These are phyloP conservation scores for Drosophila tristis DNA, from an alignment of 1,140 invertebrate genomes.

Conservation along the genomic window DNA sequence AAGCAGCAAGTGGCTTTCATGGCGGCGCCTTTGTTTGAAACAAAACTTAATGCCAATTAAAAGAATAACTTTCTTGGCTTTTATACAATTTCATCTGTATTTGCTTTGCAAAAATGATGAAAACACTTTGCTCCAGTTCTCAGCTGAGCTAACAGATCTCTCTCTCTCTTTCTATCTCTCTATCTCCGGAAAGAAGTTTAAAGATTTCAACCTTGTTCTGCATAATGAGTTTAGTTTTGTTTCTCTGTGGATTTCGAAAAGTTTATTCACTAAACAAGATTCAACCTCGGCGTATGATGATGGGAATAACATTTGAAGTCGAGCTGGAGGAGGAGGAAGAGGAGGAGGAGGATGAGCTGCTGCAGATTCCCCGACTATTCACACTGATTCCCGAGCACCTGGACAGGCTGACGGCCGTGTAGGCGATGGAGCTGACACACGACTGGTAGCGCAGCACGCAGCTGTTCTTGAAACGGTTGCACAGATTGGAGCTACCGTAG, in stretches of 20 bases:
- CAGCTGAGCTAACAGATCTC: constrained; percentile 25
- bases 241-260: constrained; percentile 5
- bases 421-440: constrained; percentile 28
- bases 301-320: constrained; percentile 31
- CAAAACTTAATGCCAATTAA: too few species aligned
- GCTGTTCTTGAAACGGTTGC: constrained; percentile 58
- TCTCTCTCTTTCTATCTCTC: too few species aligned
- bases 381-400: constrained; percentile 43
- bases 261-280: background rate
- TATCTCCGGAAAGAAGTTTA: background rate
- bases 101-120: constrained; percentile 28
- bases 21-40: background rate
- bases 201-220: constrained; percentile 15
- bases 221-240: background rate
- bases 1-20: constrained; percentile 27
- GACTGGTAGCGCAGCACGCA: constrained; percentile 48
- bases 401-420: constrained; percentile 36
- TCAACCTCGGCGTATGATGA: constrained; percentile 49
- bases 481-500: constrained; percentile 62
- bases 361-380: constrained; percentile 42
- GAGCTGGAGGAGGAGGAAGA: constrained; percentile 26
- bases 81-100: constrained; percentile 30
- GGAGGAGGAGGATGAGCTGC: constrained; percentile 25
- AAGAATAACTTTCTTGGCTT: constrained; percentile 1
- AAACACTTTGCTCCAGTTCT: constrained; percentile 19